Percentiles rank a stretch among this genome's conserved stretches.
Conservation (phyloP, 2,888 invertebrate genomes). For the Scaptomyza caliginosa region DNA sequence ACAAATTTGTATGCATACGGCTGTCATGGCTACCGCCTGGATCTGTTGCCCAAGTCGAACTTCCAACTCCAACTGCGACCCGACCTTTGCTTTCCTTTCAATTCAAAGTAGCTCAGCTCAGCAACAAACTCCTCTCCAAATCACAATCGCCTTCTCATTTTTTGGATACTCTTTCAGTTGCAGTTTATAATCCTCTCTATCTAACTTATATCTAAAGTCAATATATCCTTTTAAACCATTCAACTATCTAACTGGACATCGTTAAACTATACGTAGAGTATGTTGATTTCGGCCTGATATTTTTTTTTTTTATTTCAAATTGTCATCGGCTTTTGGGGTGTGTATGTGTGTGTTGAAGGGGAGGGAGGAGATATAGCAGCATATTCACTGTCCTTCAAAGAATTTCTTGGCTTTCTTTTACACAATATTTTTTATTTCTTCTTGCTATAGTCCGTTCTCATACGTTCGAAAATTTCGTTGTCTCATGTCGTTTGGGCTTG, state of each 20-base stretch:
- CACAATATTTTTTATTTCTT: background rate
- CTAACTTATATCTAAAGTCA: background rate
- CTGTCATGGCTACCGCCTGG: slow-evolving; percentile 65
- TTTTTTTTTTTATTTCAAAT: slow-evolving; percentile 52
- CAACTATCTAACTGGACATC: background rate
- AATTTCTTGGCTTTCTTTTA: slow-evolving; percentile 75
- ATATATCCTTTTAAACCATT: background rate
- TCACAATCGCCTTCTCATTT: slow-evolving; percentile 16
- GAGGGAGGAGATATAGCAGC: background rate
- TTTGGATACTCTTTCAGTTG: background rate
- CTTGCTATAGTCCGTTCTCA: slow-evolving; percentile 5
- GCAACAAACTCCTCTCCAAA: slow-evolving; percentile 39
- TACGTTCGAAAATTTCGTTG: slow-evolving; percentile 60
- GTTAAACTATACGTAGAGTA: background rate
- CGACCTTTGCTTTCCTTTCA: slow-evolving; percentile 81
- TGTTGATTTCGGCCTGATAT: background rate
- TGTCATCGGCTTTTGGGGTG: slow-evolving; percentile 59
- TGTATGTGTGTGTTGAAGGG: too few relatives aligned
- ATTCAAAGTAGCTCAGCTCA: slow-evolving; percentile 76
- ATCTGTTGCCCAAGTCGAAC: slow-evolving; percentile 25
- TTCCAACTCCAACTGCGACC: slow-evolving; percentile 42
- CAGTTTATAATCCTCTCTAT: background rate
- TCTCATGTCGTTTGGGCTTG: slow-evolving; percentile 75
- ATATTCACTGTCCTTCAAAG: slow-evolving; percentile 70
- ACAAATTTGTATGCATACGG: slow-evolving; percentile 80